Conservation (phyloP, 1,140 invertebrate genomes). For the Drosophila bifasciata region DNA sequence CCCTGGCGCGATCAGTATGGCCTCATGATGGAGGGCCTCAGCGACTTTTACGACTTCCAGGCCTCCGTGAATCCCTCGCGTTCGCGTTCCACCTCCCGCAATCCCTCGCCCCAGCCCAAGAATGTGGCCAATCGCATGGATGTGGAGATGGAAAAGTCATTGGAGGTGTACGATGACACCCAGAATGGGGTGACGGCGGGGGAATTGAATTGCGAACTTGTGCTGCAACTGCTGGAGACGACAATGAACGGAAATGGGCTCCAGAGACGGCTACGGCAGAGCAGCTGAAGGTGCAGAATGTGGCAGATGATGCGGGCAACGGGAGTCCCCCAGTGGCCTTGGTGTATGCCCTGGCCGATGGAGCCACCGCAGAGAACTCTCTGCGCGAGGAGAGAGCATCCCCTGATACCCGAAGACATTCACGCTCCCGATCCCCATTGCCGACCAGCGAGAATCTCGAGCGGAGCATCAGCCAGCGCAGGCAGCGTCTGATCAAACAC, state of each 20-base stretch:
- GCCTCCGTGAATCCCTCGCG: constrained; percentile 76
- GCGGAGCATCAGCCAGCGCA: constrained; percentile 47
- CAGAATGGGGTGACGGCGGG: constrained; percentile 29
- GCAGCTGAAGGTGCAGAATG: constrained; percentile 46
- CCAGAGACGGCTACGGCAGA: background rate
- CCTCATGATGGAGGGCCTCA: constrained; percentile 74
- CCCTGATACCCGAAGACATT: constrained; percentile 5
- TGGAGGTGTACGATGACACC: constrained; percentile 74
- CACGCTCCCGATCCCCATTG: constrained; percentile 59
- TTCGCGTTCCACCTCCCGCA: constrained; percentile 65
- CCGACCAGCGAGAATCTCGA: constrained; percentile 61
- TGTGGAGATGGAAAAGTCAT: constrained; percentile 32
- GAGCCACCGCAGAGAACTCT: background rate
- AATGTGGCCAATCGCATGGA: constrained; percentile 67
- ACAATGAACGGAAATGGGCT: constrained; percentile 34
- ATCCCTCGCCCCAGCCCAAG: constrained; percentile 64
- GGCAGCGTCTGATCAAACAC: constrained; percentile 51
- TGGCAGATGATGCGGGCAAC: constrained; percentile 55
- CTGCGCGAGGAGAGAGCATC: background rate
- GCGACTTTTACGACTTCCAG: constrained; percentile 81
- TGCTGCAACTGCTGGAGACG: constrained; percentile 58
- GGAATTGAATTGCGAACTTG: constrained; percentile 60
- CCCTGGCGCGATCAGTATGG: constrained; percentile 77
- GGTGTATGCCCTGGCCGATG: constrained; percentile 43
- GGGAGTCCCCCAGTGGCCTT: constrained; percentile 38